These are phyloP conservation scores for Puntigrus tetrazona DNA, from an alignment of 2,113 vertebrate species.

Conservation along the genomic window DNA sequence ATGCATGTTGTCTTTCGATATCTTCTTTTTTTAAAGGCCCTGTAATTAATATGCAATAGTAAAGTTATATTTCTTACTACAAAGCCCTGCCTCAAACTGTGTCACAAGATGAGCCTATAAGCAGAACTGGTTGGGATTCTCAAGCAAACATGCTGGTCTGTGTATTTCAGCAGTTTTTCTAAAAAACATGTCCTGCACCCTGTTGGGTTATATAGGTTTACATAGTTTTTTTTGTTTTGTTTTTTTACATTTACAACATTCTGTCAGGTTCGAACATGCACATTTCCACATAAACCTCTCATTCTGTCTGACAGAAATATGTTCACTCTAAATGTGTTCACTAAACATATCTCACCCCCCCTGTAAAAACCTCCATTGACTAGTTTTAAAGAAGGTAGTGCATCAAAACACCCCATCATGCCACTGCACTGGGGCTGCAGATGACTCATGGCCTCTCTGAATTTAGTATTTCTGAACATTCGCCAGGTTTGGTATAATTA, in stretches of 20 bases:
- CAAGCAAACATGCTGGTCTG: no score
- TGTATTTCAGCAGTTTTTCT: no score
- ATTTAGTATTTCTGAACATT: neutral
- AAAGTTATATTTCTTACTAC: neutral
- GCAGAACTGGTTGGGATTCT: neutral
- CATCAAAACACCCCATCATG: neutral
- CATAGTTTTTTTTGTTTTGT: no score
- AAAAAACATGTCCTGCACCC: no score
- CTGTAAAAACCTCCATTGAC: neutral
- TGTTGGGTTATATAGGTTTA: no score
- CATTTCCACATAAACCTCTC: neutral
- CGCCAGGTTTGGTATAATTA: constrained; percentile 33
- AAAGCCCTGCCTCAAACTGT: neutral
- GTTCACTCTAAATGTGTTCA: no score
- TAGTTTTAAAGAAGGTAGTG: neutral
- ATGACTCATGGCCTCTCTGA: neutral
- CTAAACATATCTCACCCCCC: neutral
- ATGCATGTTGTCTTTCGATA: no score
- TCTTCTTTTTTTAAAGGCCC: no score
- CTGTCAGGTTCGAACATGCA: neutral
- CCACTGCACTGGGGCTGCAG: neutral
- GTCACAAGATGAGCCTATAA: neutral
- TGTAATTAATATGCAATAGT: no score
- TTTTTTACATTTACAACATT: neutral
- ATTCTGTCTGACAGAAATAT: neutral